Conservation (phyloP, 2,113 vertebrate genomes). For the Turnix velox region DNA sequence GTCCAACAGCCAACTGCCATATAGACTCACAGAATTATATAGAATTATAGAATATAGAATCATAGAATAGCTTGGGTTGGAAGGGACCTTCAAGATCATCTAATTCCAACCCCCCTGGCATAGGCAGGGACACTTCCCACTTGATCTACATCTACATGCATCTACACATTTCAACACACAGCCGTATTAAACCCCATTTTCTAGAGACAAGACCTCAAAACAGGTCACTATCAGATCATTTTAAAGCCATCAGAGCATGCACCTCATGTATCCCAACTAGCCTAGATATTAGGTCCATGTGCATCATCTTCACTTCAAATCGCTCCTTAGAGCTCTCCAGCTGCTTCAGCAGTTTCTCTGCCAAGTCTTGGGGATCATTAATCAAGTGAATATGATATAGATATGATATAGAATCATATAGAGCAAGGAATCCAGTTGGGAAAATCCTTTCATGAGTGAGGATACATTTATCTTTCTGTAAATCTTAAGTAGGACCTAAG, state of each 20-base stretch:
- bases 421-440: background rate
- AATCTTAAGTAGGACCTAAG: background rate
- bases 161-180: accelerated
- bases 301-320: conserved; percentile 98
- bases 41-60: no score
- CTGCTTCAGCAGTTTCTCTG: conserved; percentile 95
- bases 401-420: no score
- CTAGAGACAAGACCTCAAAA: background rate
- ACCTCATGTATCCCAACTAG: conserved; percentile 97
- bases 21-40: no score
- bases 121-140: no score
- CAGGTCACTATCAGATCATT: background rate
- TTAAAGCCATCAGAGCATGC: background rate
- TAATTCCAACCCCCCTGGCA: no score
- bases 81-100: no score
- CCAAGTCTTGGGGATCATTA: no score
- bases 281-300: conserved; percentile 95
- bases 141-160: no score
- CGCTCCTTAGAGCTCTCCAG: conserved; percentile 90
- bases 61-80: no score
- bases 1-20: background rate
- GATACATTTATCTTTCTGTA: background rate
- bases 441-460: background rate
- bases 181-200: background rate
- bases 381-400: no score